Evolutionary conservation across 1,140 invertebrate species (phyloP).

Genomic region (Drosophila cardini): DNA sequence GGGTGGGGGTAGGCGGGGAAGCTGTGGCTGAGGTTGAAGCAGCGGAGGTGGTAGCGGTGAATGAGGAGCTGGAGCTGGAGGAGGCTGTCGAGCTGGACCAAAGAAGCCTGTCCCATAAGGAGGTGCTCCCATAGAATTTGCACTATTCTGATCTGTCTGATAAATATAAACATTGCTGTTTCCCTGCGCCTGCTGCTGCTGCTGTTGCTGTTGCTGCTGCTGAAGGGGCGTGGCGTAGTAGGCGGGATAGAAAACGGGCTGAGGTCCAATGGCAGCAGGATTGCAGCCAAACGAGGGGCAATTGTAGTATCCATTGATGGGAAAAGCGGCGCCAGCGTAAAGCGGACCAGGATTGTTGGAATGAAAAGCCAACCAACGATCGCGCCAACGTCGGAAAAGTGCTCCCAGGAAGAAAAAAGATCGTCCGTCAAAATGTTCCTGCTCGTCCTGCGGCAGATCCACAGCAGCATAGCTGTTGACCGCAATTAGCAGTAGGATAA

Average conservation of each 20-base stretch:
- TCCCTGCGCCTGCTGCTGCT: conserved; percentile 56
- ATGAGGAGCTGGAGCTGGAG: conserved; percentile 30
- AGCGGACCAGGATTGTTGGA: conserved; percentile 46
- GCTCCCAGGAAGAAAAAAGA: conserved; percentile 65
- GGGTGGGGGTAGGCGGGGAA: conserved; percentile 18
- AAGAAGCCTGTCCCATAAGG: conserved; percentile 53
- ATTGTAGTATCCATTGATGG: conserved; percentile 66
- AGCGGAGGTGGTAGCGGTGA: neutral
- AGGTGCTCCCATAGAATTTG: conserved; percentile 11
- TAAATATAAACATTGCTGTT: conserved; percentile 74
- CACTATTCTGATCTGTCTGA: conserved; percentile 67
- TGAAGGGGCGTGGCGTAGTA: conserved; percentile 38
- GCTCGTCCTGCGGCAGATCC: conserved; percentile 17
- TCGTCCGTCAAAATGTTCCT: conserved; percentile 51
- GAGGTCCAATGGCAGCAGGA: conserved; percentile 55
- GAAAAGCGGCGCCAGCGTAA: conserved; percentile 62
- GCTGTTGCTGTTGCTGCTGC: conserved; percentile 53
- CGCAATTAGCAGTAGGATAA: conserved; percentile 34
- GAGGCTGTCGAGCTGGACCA: conserved; percentile 21
- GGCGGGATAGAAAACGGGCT: conserved; percentile 57
- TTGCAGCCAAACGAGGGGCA: conserved; percentile 64
- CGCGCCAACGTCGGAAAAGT: conserved; percentile 68
- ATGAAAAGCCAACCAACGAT: conserved; percentile 68
- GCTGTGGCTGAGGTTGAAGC: conserved; percentile 7
- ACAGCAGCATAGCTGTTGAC: neutral